These are phyloP conservation scores for Hyposmocoma kahamanoa DNA, from an alignment of 1,140 invertebrate genomes.

Conservation along the genomic window DNA sequence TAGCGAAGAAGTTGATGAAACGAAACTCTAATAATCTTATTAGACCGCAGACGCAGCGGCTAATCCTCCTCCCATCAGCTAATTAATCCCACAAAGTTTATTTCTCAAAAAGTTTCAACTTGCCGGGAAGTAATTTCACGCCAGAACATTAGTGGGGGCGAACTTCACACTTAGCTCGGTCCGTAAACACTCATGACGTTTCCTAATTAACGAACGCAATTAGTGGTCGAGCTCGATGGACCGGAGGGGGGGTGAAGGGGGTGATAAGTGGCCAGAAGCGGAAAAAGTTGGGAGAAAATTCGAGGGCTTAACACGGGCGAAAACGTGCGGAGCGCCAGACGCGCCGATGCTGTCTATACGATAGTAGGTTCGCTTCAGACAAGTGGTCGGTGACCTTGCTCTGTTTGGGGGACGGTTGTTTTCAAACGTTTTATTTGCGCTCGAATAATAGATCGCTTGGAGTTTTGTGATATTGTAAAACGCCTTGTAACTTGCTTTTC, in stretches of 20 bases:
- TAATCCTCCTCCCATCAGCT: constrained; percentile 68
- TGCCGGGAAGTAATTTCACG: constrained; percentile 62
- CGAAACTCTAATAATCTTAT: constrained; percentile 68
- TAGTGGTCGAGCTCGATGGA: constrained; percentile 60
- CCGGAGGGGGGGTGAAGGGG: constrained; percentile 26
- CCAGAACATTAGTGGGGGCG: constrained; percentile 48
- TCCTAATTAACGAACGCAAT: constrained; percentile 72
- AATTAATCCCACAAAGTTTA: constrained; percentile 69
- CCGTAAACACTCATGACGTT: constrained; percentile 72
- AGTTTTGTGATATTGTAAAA: no score
- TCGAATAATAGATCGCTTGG: no score
- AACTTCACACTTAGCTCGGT: constrained; percentile 71
- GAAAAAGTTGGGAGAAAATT: constrained; percentile 63
- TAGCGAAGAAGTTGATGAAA: constrained; percentile 59
- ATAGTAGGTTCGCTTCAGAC: no score
- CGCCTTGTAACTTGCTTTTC: no score
- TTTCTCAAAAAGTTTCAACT: constrained; percentile 69
- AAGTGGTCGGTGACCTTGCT: constrained; percentile 1
- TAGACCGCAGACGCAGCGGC: constrained; percentile 57
- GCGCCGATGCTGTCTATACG: background rate
- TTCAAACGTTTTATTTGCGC: no score
- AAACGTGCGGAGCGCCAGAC: constrained; percentile 31
- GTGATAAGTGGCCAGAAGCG: constrained; percentile 56
- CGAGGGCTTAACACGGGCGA: constrained; percentile 44
- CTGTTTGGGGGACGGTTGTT: no score